These are phyloP conservation scores for Rotaria socialis DNA, from an alignment of 2,888 invertebrate genomes.

Conservation along the genomic window DNA sequence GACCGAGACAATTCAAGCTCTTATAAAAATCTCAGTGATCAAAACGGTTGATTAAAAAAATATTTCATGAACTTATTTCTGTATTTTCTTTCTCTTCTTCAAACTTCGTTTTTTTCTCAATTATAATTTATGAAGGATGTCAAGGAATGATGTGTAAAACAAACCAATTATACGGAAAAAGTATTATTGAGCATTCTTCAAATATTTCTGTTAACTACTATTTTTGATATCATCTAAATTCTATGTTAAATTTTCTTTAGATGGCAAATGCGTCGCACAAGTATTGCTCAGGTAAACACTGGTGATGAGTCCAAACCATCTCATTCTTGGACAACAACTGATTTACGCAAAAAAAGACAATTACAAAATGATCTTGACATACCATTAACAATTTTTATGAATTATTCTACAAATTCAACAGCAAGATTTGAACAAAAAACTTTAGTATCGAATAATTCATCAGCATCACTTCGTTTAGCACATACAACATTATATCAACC, in stretches of 20 bases:
- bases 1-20: too few species aligned
- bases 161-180: too few species aligned
- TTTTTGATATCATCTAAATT: too few species aligned
- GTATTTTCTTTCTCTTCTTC: too few species aligned
- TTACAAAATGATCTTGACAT: slow-evolving; percentile 6
- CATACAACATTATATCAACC: neutral
- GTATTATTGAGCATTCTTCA: too few species aligned
- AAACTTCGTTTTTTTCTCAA: too few species aligned
- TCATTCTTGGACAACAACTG: neutral
- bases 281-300: neutral
- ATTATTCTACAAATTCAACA: neutral
- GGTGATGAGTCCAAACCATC: neutral
- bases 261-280: neutral
- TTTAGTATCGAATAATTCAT: neutral
- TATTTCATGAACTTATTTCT: too few species aligned
- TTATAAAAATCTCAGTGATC: too few species aligned
- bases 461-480: neutral
- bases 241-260: neutral
- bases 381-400: slow-evolving; percentile 19
- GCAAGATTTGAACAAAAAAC: neutral
- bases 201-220: too few species aligned
- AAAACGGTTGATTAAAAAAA: too few species aligned
- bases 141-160: too few species aligned
- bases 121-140: too few species aligned
- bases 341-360: neutral